phyloP scores from a whole-genome alignment of 2,888 invertebrate genomes.

The Acleris literana region DNA sequence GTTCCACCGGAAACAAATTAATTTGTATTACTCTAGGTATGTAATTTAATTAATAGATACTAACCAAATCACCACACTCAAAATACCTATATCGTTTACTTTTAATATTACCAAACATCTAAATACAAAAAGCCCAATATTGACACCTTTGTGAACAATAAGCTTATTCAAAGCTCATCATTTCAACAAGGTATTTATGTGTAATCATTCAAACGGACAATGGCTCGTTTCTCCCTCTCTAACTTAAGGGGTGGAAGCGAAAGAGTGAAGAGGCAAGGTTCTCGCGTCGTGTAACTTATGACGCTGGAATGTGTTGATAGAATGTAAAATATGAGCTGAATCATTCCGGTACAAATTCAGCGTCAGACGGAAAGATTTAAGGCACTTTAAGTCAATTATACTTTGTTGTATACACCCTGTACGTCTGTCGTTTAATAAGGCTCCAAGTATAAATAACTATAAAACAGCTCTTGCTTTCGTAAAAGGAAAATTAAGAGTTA shows the following conservation, averaged over 20 bases:
- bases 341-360: constrained; percentile 69
- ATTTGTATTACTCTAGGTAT: too few relatives aligned
- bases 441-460: too few relatives aligned
- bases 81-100: too few relatives aligned
- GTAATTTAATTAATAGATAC: too few relatives aligned
- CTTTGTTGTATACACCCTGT: too few relatives aligned
- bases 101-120: too few relatives aligned
- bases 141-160: constrained; percentile 49
- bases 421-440: too few relatives aligned
- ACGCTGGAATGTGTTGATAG: constrained; percentile 43
- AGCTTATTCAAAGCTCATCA: constrained; percentile 60
- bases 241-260: constrained; percentile 46
- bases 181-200: constrained; percentile 79
- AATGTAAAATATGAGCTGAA: constrained; percentile 73
- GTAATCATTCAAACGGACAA: constrained; percentile 82
- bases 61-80: too few relatives aligned
- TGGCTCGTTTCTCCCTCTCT: constrained; percentile 60
- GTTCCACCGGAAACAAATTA: too few relatives aligned
- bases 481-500: too few relatives aligned
- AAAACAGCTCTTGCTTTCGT: too few relatives aligned
- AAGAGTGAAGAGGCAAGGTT: constrained; percentile 58
- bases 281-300: constrained; percentile 63
- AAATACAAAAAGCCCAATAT: not conserved
- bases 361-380: constrained; percentile 40
- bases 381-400: constrained; percentile 1